phyloP scores from a whole-genome alignment of 2,797 vertebrate genomes.

The Neomorphus geoffroyi region DNA sequence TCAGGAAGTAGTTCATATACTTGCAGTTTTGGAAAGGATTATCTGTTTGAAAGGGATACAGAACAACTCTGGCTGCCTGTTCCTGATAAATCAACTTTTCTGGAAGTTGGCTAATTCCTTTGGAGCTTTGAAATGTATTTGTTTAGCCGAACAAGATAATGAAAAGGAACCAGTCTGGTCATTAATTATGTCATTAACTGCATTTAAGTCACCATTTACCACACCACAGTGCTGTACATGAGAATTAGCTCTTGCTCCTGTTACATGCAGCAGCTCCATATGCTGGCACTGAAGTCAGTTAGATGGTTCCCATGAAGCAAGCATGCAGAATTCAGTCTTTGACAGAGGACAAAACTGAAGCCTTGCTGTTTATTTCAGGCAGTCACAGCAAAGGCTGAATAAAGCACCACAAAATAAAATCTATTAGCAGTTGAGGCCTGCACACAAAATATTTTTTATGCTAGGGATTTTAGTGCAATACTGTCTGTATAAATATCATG shows the following conservation, averaged over 20 bases:
- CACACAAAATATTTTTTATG: constrained; percentile 5
- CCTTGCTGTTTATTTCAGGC: neutral
- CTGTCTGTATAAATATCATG: neutral
- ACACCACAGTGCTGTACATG: neutral
- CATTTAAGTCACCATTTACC: neutral
- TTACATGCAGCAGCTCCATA: neutral
- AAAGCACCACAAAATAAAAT: constrained; percentile 4
- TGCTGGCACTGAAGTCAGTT: neutral
- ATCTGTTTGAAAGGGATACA: constrained; percentile 4
- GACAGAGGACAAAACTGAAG: neutral
- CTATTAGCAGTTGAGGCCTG: neutral
- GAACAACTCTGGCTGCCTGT: neutral
- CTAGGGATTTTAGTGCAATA: neutral
- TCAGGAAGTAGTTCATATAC: neutral
- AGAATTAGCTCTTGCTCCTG: neutral
- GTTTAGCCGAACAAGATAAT: constrained; percentile 2
- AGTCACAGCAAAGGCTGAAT: neutral
- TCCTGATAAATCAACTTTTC: constrained; percentile 30
- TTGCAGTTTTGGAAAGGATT: constrained; percentile 15
- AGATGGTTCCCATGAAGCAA: neutral
- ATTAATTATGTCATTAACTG: neutral
- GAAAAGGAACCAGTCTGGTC: neutral
- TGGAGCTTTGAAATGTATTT: constrained; percentile 21
- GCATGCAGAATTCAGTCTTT: neutral
- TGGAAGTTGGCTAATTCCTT: neutral